Conservation (phyloP, 2,113 vertebrate species). For the Trogon surrucura region DNA sequence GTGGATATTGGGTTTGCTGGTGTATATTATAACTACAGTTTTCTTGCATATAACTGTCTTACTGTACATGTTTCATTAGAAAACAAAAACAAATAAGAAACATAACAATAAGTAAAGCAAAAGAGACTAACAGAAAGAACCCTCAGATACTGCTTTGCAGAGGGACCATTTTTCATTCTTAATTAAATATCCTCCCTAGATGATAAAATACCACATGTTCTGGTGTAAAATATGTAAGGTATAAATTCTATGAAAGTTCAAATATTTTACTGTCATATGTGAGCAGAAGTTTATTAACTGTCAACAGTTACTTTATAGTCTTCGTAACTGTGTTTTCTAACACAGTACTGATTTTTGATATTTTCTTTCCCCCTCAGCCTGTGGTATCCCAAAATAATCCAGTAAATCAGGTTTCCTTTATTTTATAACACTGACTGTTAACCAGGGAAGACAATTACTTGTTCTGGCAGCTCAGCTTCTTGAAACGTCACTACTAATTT, state of each 20-base stretch:
- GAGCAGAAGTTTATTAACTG: constrained; percentile 51
- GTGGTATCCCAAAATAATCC: neutral
- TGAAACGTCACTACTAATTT: neutral
- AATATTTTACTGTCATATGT: neutral
- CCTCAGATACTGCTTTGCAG: neutral
- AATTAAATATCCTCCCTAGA: constrained; percentile 10
- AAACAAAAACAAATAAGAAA: neutral
- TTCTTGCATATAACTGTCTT: neutral
- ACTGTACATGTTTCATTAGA: neutral
- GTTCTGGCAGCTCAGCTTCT: neutral
- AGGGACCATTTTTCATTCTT: neutral
- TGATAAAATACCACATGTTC: neutral
- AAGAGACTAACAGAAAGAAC: neutral
- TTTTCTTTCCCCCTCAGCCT: neutral
- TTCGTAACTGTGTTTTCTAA: constrained; percentile 38
- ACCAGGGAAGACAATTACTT: neutral
- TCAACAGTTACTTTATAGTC: constrained; percentile 24
- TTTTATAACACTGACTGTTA: neutral
- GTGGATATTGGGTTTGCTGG: neutral
- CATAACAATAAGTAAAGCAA: neutral
- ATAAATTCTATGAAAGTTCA: constrained; percentile 21
- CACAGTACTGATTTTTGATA: neutral
- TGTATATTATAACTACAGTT: neutral
- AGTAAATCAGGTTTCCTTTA: neutral
- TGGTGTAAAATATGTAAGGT: neutral